A percentile compares a stretch with the other conserved stretches of the same genome.
phyloP scores from a whole-genome alignment of 2,888 invertebrate species.

The Chrysolina americana region DNA sequence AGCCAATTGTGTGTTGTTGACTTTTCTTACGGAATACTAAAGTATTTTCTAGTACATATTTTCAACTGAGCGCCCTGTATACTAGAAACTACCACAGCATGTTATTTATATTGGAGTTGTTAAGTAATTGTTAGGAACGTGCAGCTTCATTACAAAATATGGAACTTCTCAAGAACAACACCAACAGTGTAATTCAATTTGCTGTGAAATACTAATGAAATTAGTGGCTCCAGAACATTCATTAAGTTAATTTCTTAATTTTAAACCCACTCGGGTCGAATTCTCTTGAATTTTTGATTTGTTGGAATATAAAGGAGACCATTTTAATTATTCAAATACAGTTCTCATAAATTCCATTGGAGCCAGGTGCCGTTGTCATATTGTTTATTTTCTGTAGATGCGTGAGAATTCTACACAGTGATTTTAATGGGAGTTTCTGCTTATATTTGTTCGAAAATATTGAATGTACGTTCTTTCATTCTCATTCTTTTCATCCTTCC shows the following conservation, averaged over 20 bases:
- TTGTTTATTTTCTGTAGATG: slow-evolving; percentile 12
- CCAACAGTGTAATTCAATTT: slow-evolving; percentile 35
- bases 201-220: slow-evolving; percentile 53
- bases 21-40: too few species aligned
- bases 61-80: too few species aligned
- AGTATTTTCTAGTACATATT: too few species aligned
- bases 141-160: not conserved
- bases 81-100: not conserved
- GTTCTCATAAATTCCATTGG: slow-evolving; percentile 35
- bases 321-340: slow-evolving; percentile 38
- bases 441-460: too few species aligned
- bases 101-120: not conserved
- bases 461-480: too few species aligned
- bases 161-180: slow-evolving; percentile 5
- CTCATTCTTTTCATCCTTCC: too few species aligned
- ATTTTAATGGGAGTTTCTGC: too few species aligned
- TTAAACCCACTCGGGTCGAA: slow-evolving; percentile 21
- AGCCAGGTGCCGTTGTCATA: slow-evolving; percentile 37
- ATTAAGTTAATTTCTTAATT: slow-evolving; percentile 52
- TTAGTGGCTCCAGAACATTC: slow-evolving; percentile 49
- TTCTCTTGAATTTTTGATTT: slow-evolving; percentile 38
- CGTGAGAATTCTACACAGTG: too few species aligned
- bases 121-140: not conserved
- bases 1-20: too few species aligned
- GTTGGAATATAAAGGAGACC: slow-evolving; percentile 19